Conservation (phyloP, 2,113 vertebrate species). For the Salminus brasiliensis region DNA sequence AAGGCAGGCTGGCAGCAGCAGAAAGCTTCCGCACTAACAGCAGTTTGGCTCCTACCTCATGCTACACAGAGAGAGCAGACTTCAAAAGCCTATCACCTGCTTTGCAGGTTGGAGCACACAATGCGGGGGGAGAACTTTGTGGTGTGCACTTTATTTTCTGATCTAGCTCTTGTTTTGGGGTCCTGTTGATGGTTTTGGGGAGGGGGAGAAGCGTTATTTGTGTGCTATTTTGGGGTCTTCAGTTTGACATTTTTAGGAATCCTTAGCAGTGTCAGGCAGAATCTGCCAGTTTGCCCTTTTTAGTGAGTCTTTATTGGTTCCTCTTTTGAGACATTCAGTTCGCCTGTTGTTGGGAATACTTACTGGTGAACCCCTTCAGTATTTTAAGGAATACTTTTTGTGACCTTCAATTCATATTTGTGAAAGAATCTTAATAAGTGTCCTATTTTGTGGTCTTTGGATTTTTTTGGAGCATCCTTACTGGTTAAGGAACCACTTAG, state of each 20-base stretch:
- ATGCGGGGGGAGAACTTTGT: slow-evolving; percentile 17
- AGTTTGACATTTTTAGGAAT: neutral
- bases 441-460: too few species aligned
- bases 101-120: slow-evolving; percentile 30
- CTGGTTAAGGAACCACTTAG: too few species aligned
- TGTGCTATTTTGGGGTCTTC: neutral
- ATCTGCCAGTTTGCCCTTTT: neutral
- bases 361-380: too few species aligned
- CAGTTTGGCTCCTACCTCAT: slow-evolving; percentile 25
- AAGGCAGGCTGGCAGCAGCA: slow-evolving; percentile 9
- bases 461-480: too few species aligned
- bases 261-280: neutral
- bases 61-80: neutral
- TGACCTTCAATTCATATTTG: too few species aligned
- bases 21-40: slow-evolving; percentile 13
- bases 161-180: neutral
- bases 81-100: slow-evolving; percentile 37
- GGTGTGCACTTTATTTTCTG: slow-evolving; percentile 8
- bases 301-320: neutral
- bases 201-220: too few species aligned
- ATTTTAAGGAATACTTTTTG: too few species aligned
- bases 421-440: neutral
- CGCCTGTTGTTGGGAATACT: neutral
- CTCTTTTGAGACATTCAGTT: neutral
- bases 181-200: neutral